Percentiles rank a stretch among this genome's conserved stretches.
phyloP scores from a whole-genome alignment of 2,113 vertebrate species.

The Antigone vipio region DNA sequence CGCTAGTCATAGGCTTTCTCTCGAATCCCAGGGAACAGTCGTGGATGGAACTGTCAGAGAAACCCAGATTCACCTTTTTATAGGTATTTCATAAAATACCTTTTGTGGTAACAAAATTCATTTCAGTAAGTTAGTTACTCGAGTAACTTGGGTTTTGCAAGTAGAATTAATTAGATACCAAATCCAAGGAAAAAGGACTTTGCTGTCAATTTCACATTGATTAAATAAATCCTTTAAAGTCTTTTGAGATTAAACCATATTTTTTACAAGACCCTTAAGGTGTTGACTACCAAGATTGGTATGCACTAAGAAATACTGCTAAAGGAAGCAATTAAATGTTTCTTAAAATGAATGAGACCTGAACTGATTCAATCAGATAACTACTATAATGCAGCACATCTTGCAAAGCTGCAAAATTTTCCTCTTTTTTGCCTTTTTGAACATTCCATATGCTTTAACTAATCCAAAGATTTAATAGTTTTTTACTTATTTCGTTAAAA shows the following conservation, averaged over 20 bases:
- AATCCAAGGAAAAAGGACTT: not conserved
- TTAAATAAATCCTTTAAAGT: not conserved
- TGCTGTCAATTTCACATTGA: not conserved
- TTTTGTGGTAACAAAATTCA: not conserved
- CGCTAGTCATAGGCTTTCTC: not conserved
- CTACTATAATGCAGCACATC: not conserved
- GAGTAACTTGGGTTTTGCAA: not conserved
- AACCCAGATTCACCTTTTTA: not conserved
- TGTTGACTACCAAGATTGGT: not conserved
- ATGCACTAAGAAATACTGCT: not conserved
- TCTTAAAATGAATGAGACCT: not conserved
- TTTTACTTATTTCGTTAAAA: not conserved
- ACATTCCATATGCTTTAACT: not conserved
- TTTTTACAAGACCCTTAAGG: not conserved
- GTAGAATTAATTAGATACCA: not conserved
- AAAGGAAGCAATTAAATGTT: not conserved
- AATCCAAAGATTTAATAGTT: not conserved
- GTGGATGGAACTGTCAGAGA: not conserved
- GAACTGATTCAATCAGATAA: not conserved
- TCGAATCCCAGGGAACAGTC: not conserved
- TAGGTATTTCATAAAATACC: not conserved
- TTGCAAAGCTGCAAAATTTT: not conserved
- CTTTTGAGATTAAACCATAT: not conserved
- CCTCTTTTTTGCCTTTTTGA: not conserved
- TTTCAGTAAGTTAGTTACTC: not conserved